These are phyloP conservation scores for Xenopus borealis DNA, from an alignment of 2,113 vertebrate genomes.

Conservation along the genomic window DNA sequence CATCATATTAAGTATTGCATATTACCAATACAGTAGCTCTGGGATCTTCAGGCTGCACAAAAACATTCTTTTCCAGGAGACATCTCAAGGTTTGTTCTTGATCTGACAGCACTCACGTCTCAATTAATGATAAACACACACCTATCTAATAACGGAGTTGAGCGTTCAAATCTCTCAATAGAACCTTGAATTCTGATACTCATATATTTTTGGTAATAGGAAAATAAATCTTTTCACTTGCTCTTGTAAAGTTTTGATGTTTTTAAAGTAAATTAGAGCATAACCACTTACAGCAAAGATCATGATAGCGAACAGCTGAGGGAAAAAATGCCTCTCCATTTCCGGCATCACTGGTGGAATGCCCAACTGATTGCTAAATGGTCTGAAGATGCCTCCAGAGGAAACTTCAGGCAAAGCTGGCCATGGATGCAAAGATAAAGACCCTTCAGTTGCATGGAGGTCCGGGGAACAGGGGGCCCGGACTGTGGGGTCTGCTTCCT, in stretches of 20 bases:
- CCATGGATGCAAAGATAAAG: too few species aligned
- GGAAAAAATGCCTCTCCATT: too few species aligned
- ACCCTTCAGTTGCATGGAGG: too few species aligned
- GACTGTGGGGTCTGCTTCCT: too few species aligned
- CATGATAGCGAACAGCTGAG: too few species aligned
- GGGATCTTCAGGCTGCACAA: slow-evolving; percentile 6
- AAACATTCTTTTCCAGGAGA: slow-evolving; percentile 30
- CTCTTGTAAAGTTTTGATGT: not conserved
- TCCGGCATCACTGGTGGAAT: too few species aligned
- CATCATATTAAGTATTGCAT: slow-evolving; percentile 17
- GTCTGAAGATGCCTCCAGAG: too few species aligned
- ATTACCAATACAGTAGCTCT: not conserved
- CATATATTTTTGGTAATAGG: not conserved
- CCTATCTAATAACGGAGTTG: slow-evolving; percentile 15
- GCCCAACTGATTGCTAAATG: too few species aligned
- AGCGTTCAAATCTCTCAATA: slow-evolving; percentile 5
- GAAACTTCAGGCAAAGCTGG: too few species aligned
- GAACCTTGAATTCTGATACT: slow-evolving; percentile 12
- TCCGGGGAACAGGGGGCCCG: too few species aligned
- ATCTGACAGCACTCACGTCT: slow-evolving; percentile 22
- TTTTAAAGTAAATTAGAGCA: not conserved
- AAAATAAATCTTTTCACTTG: not conserved
- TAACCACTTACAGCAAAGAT: not conserved
- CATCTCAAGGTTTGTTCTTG: slow-evolving; percentile 20
- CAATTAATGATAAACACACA: slow-evolving; percentile 25